Evolutionary conservation across 2,113 vertebrate species (phyloP), one percentile per base, ranked within the genome.

Genomic region (Vireo altiloquus): DNA sequence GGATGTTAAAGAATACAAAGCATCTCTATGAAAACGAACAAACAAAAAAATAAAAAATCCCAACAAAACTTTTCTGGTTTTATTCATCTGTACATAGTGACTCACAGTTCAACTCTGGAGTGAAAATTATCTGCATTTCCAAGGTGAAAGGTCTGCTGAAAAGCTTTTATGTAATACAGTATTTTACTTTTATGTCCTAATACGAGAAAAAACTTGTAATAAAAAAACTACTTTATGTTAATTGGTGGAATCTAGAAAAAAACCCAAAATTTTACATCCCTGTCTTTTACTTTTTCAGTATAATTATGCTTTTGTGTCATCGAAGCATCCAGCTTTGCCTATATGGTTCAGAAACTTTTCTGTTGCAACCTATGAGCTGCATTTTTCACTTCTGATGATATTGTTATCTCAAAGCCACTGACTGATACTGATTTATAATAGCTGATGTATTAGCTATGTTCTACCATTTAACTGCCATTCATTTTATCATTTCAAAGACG

Each of bases 61-160:
- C 33, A 19, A 28, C 3, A 78, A 49, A 83, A 80, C 8, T 61
- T 68, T 81, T 59, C 42, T 89, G 24, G 33, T 47, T 94, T 92
- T 70, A 59, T 27, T 56, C 5, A 2, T 57, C 23, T 82, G 13
- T 63, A 49, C 71, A 46, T 44, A 85, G 15, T 49, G 30, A 83
- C 18, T 76, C 30, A 77, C 27, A 74, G 11, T 49, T n/a, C 61
- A 46, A 27, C 27, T 54, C 23, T 47, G 13, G n/a, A 71, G 20
- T 60, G 57, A 87, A 95, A 95, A 61, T 79, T 35, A 53, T 24
- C 44, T 84, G 39, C 31, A 79, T 79, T 82, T 92, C 35, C 57
- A 90, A 83, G 61, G 56, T 54, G 57, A 79, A 87, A 82, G 15
- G 7, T 81, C 75, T 78, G 11, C 24, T 87, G 61, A 72, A 96